Evolutionary conservation across 2,113 vertebrate genomes (phyloP), one percentile per base, ranked within the genome.

Genomic region (Vombatus ursinus): DNA sequence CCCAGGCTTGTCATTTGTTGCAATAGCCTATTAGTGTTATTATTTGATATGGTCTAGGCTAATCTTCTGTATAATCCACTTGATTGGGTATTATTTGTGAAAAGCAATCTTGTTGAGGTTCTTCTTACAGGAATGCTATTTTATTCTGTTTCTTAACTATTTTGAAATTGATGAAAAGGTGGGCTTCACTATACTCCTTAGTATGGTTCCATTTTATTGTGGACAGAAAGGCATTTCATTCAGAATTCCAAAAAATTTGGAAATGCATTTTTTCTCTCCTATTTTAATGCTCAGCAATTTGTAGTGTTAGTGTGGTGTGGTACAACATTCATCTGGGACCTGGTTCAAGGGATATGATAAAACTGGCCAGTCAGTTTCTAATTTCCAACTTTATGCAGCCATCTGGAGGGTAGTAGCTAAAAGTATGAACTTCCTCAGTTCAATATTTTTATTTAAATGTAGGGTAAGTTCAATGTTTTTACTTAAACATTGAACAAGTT

Each of bases 101-200:
- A 94, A 95, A 12, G 22, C 7, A 26, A 22, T 50, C 47, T 50
- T 91, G 68, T 50, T 91, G 61, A 94, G 89, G 51, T 52, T 94
- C 50, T 95, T 91, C 49, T 22, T 47, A 2, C 7, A 95, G 48
- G 49, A 93, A 49, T 51, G 53, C 28, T 52, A 50, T 89, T 52
- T 93, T 61, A 92, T 1, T n/a, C 12, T 92, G 52, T 94, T 96
- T 92, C 91, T 97, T 54, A 95, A 47, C 19, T 93, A 92, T n/a
- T 68, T 44, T 19, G 37, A 77, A n/a, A 77, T 68, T 37, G 31
- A 68, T 68, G 24, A 68, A 16, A 37, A 37, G 61, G 28, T 19
- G 6, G 14, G 7, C 16, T 77, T 77, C 37, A n/a, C 37, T n/a
- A n/a, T 77, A 77, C 16, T 19, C 4, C 37, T 16, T n/a, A n/a